A percentile compares a stretch with the other conserved stretches of the same genome.
These are phyloP conservation scores for Graptemys geographica DNA, from an alignment of 2,797 vertebrate species.

Conservation along the genomic window DNA sequence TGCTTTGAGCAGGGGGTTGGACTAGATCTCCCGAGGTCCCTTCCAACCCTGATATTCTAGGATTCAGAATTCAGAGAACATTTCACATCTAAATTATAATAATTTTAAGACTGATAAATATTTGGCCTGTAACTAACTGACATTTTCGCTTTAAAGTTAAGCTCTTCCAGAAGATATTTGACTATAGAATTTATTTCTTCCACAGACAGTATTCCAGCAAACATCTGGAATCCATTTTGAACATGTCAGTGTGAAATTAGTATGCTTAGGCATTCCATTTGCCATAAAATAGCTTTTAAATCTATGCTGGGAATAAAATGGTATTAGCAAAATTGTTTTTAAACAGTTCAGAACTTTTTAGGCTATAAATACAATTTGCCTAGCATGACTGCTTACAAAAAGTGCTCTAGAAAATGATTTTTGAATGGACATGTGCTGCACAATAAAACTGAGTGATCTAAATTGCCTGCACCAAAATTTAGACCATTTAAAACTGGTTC, in stretches of 20 bases:
- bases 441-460: not conserved
- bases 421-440: not conserved
- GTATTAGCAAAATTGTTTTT: not conserved
- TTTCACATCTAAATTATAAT: not conserved
- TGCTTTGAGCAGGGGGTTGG: too few species aligned
- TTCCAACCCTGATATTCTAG: too few species aligned
- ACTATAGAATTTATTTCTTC: not conserved
- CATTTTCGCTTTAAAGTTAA: not conserved
- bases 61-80: not conserved
- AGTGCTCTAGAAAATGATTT: not conserved
- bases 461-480: not conserved
- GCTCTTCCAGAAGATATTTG: not conserved
- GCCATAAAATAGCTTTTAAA: not conserved
- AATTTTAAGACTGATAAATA: not conserved
- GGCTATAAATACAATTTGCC: not conserved
- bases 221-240: not conserved
- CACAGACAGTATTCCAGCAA: not conserved
- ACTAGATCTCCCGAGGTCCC: too few species aligned
- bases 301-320: not conserved
- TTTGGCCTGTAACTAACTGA: not conserved
- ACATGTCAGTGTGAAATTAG: not conserved
- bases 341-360: not conserved
- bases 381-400: not conserved
- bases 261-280: not conserved
- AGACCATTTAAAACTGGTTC: not conserved